Evolutionary conservation across 2,797 vertebrate species (phyloP).

Genomic region (Sebastes cheni): DNA sequence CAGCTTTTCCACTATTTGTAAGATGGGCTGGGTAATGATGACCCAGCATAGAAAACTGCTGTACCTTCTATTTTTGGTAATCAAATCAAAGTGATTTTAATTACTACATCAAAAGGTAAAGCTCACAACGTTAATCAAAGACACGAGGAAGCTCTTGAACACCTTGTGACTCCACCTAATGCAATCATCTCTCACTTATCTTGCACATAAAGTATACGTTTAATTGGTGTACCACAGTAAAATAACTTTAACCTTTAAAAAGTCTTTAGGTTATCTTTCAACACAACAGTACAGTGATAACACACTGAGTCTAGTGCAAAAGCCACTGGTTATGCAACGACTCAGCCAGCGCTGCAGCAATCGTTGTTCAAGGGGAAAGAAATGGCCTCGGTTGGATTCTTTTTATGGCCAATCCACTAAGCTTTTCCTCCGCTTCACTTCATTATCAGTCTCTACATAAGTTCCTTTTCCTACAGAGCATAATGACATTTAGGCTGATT

Average conservation of each 20-base stretch:
- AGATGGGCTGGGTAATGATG: not conserved
- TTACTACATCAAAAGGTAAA: not conserved
- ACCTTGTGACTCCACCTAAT: not conserved
- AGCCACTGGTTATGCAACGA: conserved; percentile 57
- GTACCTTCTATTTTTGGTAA: not conserved
- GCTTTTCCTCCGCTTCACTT: conserved; percentile 9
- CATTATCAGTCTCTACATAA: conserved; percentile 1
- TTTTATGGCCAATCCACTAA: conserved; percentile 14
- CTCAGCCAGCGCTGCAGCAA: conserved; percentile 28
- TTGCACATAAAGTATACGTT: not conserved
- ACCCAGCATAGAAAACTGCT: not conserved
- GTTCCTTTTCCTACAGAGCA: not conserved
- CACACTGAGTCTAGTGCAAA: conserved; percentile 38
- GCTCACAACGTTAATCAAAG: not conserved
- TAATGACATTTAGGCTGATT: not conserved
- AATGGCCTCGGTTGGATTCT: conserved; percentile 12
- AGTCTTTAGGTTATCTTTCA: conserved; percentile 38
- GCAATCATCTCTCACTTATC: not conserved
- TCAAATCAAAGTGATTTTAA: conserved; percentile 2
- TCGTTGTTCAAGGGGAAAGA: conserved; percentile 37
- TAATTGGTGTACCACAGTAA: not conserved
- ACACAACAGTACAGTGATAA: conserved; percentile 38
- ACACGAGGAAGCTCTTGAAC: not conserved
- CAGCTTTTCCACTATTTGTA: not conserved
- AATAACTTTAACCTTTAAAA: conserved; percentile 44